phyloP scores from a whole-genome alignment of 2,113 vertebrate species.

The Mola mola region DNA sequence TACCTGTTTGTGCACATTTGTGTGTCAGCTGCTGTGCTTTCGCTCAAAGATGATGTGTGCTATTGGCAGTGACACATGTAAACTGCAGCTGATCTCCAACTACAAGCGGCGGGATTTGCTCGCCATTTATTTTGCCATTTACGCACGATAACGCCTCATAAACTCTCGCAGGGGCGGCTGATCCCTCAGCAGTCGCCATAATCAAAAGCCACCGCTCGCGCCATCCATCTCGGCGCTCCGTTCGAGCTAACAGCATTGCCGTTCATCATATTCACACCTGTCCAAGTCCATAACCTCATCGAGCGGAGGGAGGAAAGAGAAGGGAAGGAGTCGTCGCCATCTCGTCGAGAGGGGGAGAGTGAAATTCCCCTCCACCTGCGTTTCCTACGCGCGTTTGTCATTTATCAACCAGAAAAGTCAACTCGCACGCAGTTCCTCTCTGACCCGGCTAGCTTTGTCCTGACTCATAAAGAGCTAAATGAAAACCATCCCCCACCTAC shows the following conservation, averaged over 20 bases:
- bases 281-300: slow-evolving; percentile 59
- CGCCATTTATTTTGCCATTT: slow-evolving; percentile 49
- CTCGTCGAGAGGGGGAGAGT: slow-evolving; percentile 51
- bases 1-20: neutral
- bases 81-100: neutral
- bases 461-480: slow-evolving; percentile 73
- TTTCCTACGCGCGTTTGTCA: slow-evolving; percentile 64
- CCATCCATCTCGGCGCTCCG: slow-evolving; percentile 52
- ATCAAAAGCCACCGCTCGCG: slow-evolving; percentile 40
- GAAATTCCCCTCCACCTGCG: slow-evolving; percentile 57
- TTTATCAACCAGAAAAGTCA: slow-evolving; percentile 69
- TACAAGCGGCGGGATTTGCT: slow-evolving; percentile 13
- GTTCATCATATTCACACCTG: slow-evolving; percentile 74
- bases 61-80: slow-evolving; percentile 2
- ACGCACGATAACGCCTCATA: slow-evolving; percentile 27
- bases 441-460: slow-evolving; percentile 57
- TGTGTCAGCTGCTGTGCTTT: neutral
- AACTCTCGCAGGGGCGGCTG: slow-evolving; percentile 16
- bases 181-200: slow-evolving; percentile 30
- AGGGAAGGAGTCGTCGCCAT: slow-evolving; percentile 39
- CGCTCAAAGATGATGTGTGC: neutral
- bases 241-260: slow-evolving; percentile 55
- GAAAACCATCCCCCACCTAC: slow-evolving; percentile 51
- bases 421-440: slow-evolving; percentile 55
- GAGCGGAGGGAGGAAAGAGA: slow-evolving; percentile 33